Percentiles rank a stretch among this genome's conserved stretches.
These are phyloP conservation scores for Vultur gryphus DNA, from an alignment of 2,797 vertebrate genomes.

Conservation along the genomic window DNA sequence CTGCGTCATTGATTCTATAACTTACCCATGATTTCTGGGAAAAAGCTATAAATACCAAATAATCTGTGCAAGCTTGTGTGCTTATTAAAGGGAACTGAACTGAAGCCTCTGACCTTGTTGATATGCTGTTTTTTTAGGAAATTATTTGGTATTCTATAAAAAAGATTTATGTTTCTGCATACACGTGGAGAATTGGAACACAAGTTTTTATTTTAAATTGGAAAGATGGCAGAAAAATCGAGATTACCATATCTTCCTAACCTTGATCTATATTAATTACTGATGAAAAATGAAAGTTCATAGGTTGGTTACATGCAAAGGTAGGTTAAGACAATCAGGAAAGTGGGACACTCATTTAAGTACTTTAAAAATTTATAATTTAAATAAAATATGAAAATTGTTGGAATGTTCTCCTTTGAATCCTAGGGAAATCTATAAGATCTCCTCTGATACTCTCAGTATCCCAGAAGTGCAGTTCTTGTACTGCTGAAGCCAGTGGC, in stretches of 20 bases:
- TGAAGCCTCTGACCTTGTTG: neutral
- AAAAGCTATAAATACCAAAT: neutral
- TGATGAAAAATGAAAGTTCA: neutral
- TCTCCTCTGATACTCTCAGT: neutral
- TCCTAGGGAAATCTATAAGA: neutral
- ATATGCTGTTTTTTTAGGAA: neutral
- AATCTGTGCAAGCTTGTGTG: neutral
- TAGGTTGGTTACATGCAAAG: neutral
- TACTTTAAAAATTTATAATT: neutral
- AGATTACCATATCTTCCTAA: neutral
- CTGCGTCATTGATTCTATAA: neutral
- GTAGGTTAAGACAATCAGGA: neutral
- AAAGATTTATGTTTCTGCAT: neutral
- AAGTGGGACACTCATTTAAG: neutral
- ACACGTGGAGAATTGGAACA: neutral
- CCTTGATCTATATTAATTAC: neutral
- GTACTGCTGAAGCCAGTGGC: neutral
- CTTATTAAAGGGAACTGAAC: neutral
- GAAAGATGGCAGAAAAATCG: neutral
- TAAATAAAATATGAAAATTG: neutral
- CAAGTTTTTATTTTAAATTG: neutral
- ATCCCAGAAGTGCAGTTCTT: neutral
- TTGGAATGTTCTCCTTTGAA: neutral
- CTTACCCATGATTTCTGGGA: neutral
- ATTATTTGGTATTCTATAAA: neutral